A percentile compares a stretch with the other conserved stretches of the same genome.
Evolutionary conservation across 2,888 invertebrate genomes (phyloP).

Genomic region (Ochlodes sylvanus): DNA sequence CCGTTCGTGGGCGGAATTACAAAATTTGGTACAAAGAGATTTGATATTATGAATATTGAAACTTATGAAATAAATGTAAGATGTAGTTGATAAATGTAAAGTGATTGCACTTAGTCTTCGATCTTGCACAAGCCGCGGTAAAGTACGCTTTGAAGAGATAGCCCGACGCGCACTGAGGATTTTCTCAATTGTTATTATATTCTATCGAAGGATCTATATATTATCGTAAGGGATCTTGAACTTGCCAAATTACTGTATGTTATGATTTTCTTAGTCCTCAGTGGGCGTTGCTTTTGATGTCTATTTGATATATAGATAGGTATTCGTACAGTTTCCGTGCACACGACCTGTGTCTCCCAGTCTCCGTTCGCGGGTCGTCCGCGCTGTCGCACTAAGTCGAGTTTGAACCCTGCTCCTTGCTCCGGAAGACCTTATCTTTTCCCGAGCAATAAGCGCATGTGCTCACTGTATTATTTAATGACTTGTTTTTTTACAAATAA

Average conservation of each 20-base stretch:
- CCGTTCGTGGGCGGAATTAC: slow-evolving; percentile 49
- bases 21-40: slow-evolving; percentile 78
- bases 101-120: slow-evolving; percentile 70
- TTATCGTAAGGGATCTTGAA: slow-evolving; percentile 23
- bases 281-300: slow-evolving; percentile 33
- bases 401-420: slow-evolving; percentile 69
- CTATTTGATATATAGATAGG: slow-evolving; percentile 9
- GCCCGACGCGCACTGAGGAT: slow-evolving; percentile 33
- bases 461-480: slow-evolving; percentile 77
- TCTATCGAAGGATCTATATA: slow-evolving; percentile 13
- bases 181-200: slow-evolving; percentile 18
- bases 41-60: slow-evolving; percentile 66
- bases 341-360: slow-evolving; percentile 8
- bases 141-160: slow-evolving; percentile 58
- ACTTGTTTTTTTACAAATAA: slow-evolving; percentile 80
- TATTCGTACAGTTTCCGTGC: not conserved
- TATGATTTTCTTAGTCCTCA: slow-evolving; percentile 24
- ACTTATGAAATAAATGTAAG: slow-evolving; percentile 60
- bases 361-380: slow-evolving; percentile 24
- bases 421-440: slow-evolving; percentile 83
- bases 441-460: slow-evolving; percentile 82
- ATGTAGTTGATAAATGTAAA: slow-evolving; percentile 64
- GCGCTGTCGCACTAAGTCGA: slow-evolving; percentile 45
- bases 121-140: slow-evolving; percentile 51
- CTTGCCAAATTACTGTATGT: slow-evolving; percentile 38